phyloP scores from a whole-genome alignment of 2,113 vertebrate genomes.

The Gasterosteus nipponicus region DNA sequence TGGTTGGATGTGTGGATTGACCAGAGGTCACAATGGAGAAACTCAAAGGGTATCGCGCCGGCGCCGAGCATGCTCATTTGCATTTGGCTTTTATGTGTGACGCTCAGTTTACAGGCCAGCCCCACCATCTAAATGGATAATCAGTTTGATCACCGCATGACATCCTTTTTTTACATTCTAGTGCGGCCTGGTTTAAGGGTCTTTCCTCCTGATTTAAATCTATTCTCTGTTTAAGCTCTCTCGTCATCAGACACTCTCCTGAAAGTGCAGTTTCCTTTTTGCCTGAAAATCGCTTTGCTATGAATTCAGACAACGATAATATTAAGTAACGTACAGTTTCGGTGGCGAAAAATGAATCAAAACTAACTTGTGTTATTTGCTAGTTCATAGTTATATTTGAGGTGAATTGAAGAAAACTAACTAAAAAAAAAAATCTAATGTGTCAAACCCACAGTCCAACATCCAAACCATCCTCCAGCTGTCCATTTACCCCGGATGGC shows the following conservation, averaged over 20 bases:
- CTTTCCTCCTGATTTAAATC: neutral
- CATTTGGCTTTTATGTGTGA: neutral
- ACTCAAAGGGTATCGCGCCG: neutral
- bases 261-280: neutral
- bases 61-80: neutral
- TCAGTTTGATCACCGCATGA: neutral
- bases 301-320: neutral
- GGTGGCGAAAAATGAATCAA: neutral
- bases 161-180: no score
- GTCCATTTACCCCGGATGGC: neutral
- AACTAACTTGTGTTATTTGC: neutral
- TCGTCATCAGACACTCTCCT: neutral
- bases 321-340: neutral
- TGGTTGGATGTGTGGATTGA: conserved; percentile 13
- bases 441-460: neutral
- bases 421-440: neutral
- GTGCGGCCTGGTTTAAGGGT: neutral
- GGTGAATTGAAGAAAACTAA: neutral
- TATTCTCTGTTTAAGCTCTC: neutral
- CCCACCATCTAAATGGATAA: neutral
- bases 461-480: neutral
- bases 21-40: neutral
- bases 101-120: neutral
- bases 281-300: neutral
- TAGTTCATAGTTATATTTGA: neutral